Conservation (phyloP, 35 echinoderm and acorn worm genomes). For the Heliocidaris tuberculata region DNA sequence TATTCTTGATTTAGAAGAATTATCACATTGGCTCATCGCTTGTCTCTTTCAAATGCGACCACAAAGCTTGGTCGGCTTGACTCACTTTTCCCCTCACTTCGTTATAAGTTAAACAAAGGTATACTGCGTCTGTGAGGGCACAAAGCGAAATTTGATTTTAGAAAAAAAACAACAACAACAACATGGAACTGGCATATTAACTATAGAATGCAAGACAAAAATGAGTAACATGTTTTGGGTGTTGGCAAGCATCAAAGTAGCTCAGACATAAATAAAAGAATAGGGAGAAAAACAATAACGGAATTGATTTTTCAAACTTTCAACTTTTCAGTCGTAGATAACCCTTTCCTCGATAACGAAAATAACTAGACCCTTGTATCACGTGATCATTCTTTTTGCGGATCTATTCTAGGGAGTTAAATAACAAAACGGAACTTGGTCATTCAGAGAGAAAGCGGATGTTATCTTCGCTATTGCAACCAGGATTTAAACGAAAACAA, state of each 20-base stretch:
- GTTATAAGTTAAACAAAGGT: neutral
- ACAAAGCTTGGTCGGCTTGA: neutral
- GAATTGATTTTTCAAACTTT: too few relatives aligned
- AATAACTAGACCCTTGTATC: neutral
- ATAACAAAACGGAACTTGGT: neutral
- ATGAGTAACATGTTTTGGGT: too few relatives aligned
- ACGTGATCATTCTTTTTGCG: neutral
- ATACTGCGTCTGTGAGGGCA: neutral
- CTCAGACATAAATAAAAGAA: neutral
- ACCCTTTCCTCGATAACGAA: too few relatives aligned
- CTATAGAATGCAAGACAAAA: too few relatives aligned
- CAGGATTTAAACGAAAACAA: neutral
- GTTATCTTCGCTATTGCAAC: neutral
- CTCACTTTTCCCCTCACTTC: neutral
- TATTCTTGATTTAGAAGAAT: constrained; percentile 19
- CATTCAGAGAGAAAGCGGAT: neutral
- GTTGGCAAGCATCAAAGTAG: neutral
- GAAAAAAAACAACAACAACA: too few relatives aligned
- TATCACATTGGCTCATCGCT: constrained; percentile 5
- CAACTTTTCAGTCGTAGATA: too few relatives aligned
- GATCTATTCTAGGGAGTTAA: neutral
- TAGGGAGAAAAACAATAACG: neutral
- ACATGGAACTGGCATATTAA: too few relatives aligned
- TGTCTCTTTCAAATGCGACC: constrained; percentile 1
- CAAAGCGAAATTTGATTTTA: neutral